Evolutionary conservation across 2,888 invertebrate species (phyloP).

Genomic region (Xestia c-nigrum): DNA sequence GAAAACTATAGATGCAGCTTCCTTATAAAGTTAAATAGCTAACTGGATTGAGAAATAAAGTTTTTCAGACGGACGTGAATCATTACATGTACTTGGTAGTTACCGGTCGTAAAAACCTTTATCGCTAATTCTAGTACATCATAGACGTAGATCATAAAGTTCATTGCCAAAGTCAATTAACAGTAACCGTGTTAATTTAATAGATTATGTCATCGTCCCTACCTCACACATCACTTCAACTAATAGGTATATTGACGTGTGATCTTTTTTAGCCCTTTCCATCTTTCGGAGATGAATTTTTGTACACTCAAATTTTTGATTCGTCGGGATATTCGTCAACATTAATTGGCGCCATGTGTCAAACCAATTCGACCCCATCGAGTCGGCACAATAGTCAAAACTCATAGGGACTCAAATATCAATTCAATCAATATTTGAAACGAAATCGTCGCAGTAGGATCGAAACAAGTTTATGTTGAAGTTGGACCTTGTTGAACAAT

Average conservation of each 20-base stretch:
- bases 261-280: background rate
- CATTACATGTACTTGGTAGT: background rate
- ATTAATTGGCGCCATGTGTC: background rate
- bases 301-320: background rate
- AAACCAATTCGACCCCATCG: background rate
- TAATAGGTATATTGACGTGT: background rate
- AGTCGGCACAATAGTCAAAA: conserved; percentile 4
- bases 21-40: conserved; percentile 72
- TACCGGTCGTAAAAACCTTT: conserved; percentile 22
- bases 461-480: conserved; percentile 41
- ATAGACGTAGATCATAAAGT: conserved; percentile 68
- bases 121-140: conserved; percentile 47
- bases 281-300: background rate
- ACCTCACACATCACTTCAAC: conserved; percentile 10
- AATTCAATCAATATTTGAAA: conserved; percentile 46
- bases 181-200: conserved; percentile 65
- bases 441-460: conserved; percentile 8
- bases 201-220: conserved; percentile 44
- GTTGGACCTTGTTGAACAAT: conserved; percentile 69
- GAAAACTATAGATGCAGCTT: conserved; percentile 76
- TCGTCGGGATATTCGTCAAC: background rate
- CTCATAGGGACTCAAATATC: conserved; percentile 1
- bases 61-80: conserved; percentile 13
- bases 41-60: conserved; percentile 56
- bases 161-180: conserved; percentile 74